Evolutionary conservation across 2,797 vertebrate species (phyloP).

Genomic region (Eptatretus atami): DNA sequence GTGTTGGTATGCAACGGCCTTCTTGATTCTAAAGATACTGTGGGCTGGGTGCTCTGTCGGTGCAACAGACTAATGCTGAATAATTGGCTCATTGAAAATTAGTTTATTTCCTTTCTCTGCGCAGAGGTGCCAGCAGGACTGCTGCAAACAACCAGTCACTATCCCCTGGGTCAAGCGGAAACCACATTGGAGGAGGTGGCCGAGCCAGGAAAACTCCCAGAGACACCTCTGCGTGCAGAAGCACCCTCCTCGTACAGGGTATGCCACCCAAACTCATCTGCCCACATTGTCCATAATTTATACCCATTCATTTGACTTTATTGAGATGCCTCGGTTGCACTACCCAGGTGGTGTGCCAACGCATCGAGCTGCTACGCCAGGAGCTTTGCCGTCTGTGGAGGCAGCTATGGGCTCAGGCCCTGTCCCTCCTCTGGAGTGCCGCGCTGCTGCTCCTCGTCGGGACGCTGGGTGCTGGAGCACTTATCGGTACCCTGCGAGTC

Average conservation of each 20-base stretch:
- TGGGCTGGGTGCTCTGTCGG: too few species aligned
- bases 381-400: constrained; percentile 31
- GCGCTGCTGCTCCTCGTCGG: constrained; percentile 51
- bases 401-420: constrained; percentile 12
- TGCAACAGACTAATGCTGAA: too few species aligned
- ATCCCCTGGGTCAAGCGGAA: constrained; percentile 30
- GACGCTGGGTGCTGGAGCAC: constrained; percentile 34
- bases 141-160: constrained; percentile 56
- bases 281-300: too few species aligned
- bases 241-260: constrained; percentile 51
- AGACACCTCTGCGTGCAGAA: constrained; percentile 26
- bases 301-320: not conserved
- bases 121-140: constrained; percentile 13
- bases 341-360: constrained; percentile 41
- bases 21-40: too few species aligned
- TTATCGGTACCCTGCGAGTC: constrained; percentile 39
- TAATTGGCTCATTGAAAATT: not conserved
- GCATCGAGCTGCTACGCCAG: constrained; percentile 40
- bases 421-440: constrained; percentile 43
- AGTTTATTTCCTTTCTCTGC: not conserved
- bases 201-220: constrained; percentile 38
- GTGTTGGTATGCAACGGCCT: too few species aligned
- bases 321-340: not conserved
- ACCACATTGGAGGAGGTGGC: constrained; percentile 51
- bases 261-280: constrained; percentile 7